Evolutionary conservation across 2,113 vertebrate genomes (phyloP), one percentile per base, ranked within the genome.

Genomic region (Cynoglossus semilaevis): DNA sequence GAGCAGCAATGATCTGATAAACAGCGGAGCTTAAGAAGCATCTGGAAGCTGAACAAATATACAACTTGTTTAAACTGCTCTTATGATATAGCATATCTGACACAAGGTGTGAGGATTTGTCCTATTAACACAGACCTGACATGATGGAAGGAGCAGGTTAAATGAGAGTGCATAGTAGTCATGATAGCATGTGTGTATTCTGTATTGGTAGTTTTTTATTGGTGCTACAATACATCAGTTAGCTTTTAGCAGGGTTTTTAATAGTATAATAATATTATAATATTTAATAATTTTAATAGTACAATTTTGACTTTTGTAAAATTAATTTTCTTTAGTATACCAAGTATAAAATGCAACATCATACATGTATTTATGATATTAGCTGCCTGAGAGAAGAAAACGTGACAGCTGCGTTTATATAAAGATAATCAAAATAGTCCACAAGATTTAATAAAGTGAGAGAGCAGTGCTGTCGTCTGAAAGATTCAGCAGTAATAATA

Each of bases 331-430:
- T n/a, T n/a, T n/a, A n/a, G n/a, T n/a, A 72, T 74, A 70, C 72
- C 70, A 42, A 35, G 70, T 58, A 79, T 82, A 72, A 80, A 80
- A 73, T 67, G 68, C 59, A 80, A 71, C 66, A 82, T 74, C n/a
- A 29, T 6, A 29, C 22, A 68, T 79, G 72, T 72, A 80, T 80
- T 86, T 74, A 80, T 82, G 72, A 75, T 72, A 82, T 83, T 75
- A 82, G 76, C 64, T 58, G 64, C 76, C 80, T 80, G 73, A 68
- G 82, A 80, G 80, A 13, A 40, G 38, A 40, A 11, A 13, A 40
- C n/a, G n/a, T 40, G 9, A 40, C 9, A 40, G 9, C 6, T 29
- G 22, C 6, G 6, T 29, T 29, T 29, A 29, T 29, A 29, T 29
- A 29, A 29, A 29, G 2, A 6, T 29, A 29, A 29, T 29, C 6